Evolutionary conservation across 2,888 invertebrate species (phyloP).

Genomic region (Heteromyza rotundicornis): DNA sequence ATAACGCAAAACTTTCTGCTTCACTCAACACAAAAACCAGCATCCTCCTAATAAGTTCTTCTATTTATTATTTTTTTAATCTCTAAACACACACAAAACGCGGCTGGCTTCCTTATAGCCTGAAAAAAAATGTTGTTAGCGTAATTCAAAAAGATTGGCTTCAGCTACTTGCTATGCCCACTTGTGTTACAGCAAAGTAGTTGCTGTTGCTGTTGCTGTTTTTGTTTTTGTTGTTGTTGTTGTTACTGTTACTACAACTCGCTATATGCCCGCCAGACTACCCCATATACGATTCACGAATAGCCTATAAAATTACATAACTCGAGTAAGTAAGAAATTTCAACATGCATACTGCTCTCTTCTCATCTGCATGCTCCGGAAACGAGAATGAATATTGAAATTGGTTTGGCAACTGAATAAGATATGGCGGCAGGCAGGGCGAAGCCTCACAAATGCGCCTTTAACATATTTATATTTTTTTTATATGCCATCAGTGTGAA

Average conservation of each 20-base stretch:
- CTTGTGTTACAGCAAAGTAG: not conserved
- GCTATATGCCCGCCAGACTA: no score
- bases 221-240: conserved; percentile 2
- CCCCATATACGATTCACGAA: no score
- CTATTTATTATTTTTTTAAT: no score
- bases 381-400: conserved; percentile 50
- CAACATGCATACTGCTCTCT: no score
- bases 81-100: no score
- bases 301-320: conserved; percentile 43
- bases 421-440: not conserved
- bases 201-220: not conserved
- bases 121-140: no score
- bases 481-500: not conserved
- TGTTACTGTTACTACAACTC: not conserved
- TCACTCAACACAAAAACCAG: no score
- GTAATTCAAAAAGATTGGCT: not conserved
- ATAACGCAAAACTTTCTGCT: no score
- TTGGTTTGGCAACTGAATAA: conserved; percentile 42
- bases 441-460: conserved; percentile 32
- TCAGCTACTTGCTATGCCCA: not conserved
- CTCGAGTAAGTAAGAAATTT: conserved; percentile 29
- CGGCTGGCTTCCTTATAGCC: not conserved
- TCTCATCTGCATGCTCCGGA: conserved; percentile 15
- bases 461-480: conserved; percentile 31
- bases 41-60: no score